These are phyloP conservation scores for Metacarcinus magister DNA, from an alignment of 2,888 invertebrate genomes.

Conservation along the genomic window DNA sequence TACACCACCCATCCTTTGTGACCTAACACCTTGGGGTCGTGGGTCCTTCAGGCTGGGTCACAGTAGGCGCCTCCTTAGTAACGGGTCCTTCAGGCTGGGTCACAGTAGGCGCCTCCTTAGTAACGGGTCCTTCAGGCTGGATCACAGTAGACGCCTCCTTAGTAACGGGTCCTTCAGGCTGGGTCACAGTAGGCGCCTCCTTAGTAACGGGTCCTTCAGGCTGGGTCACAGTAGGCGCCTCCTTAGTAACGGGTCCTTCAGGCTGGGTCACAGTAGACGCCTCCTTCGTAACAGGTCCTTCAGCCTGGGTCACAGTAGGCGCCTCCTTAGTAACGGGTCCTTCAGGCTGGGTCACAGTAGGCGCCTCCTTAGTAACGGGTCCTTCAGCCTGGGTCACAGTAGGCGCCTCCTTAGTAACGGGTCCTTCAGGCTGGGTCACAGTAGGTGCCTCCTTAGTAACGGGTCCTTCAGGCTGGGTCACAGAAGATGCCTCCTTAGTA, in stretches of 20 bases:
- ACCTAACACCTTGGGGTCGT: constrained; percentile 3
- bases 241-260: no score
- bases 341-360: not conserved
- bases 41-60: not conserved
- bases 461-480: not conserved
- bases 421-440: not conserved
- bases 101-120: not conserved
- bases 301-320: not conserved
- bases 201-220: no score
- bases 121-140: not conserved
- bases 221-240: no score
- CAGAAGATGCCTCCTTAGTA: not conserved
- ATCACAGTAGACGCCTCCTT: no score
- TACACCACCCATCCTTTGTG: not conserved
- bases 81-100: not conserved
- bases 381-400: not conserved
- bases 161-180: no score
- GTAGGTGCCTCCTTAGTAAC: no score
- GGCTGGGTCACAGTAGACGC: no score
- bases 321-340: no score
- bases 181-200: no score
- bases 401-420: no score
- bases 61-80: not conserved
- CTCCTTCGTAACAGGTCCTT: not conserved
- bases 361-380: not conserved